A percentile compares a stretch with the other conserved stretches of the same genome.
Conservation (phyloP, 2,113 vertebrate species). For the Centropus unirufus region DNA sequence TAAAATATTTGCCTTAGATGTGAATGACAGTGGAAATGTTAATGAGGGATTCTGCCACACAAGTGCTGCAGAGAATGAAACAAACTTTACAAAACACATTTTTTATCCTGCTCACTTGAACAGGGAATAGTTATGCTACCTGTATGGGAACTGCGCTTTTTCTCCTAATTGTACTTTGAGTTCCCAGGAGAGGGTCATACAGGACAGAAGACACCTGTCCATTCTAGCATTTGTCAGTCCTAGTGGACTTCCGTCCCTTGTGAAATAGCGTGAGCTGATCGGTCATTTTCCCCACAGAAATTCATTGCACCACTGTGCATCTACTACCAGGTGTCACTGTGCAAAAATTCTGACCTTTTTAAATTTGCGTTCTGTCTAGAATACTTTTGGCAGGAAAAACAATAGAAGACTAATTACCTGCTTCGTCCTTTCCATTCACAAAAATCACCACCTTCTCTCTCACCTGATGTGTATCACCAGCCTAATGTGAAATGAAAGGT, state of each 20-base stretch:
- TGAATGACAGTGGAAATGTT: conserved; percentile 1
- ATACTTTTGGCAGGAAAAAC: background rate
- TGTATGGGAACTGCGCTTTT: background rate
- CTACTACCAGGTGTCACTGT: background rate
- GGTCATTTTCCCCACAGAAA: background rate
- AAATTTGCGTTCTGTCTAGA: background rate
- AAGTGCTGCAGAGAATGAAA: background rate
- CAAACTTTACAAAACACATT: background rate
- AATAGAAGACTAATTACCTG: background rate
- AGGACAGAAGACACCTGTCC: background rate
- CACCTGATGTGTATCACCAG: background rate
- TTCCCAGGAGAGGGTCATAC: background rate
- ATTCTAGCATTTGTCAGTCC: background rate
- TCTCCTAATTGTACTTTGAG: background rate
- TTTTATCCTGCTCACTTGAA: background rate
- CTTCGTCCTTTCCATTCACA: background rate
- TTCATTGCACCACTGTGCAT: background rate
- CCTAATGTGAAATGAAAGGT: background rate
- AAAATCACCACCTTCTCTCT: background rate
- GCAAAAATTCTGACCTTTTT: background rate
- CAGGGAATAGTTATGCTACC: background rate
- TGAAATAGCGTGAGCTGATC: background rate
- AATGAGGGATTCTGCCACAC: background rate
- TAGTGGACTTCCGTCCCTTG: background rate
- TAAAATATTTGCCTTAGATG: conserved; percentile 26